Base-by-base conservation (phyloP, 2,797 vertebrate genomes). In the Squalus acanthias region DNA sequence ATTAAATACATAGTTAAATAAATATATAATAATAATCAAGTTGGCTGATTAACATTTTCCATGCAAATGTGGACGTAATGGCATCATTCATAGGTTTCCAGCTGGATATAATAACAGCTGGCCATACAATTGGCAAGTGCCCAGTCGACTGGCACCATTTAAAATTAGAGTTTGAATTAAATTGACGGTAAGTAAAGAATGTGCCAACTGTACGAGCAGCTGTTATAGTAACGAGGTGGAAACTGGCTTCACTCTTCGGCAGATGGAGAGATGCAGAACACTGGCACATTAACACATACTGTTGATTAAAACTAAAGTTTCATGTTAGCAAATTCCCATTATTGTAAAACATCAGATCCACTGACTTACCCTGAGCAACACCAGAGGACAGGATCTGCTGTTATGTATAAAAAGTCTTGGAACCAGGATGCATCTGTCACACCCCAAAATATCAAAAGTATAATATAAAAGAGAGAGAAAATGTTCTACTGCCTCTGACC, bases 231-330 rank as follows among this genome's bases (percentile, higher is more conserved):
- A 91, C 60, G 88, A 91, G 88, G 60, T 91, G 88, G 57, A 91
- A 91, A 63, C 88, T 91, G 60, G 88, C 29, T 91, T 60, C 12
- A 29, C 60, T 91, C 29, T n/a, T 5, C 15, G 57, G 15, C 88
- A 91, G 88, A 91, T 91, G 88, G 57, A 63, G 88, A 91, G 88
- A 91, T 65, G 57, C 88, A 91, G 57, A 63, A 65, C 88, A 91
- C 57, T 65, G 57, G 29, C 57, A 91, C 88, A 65, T 91, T 91
- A 63, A 63, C 88, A 91, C 53, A 91, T 63, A 63, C 60, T 17
- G 26, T 17, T 91, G 88, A 65, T 91, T 33, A 60, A 91, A 65
- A 63, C 57, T 91, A 63, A 63, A n/a, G 29, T 91, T 91, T n/a
- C 88, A 91, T 65, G 57, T 91, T 91, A 65, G 29, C 60, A 91